Base-by-base conservation (phyloP, 2,888 invertebrate genomes). In the Torymus auratus region DNA sequence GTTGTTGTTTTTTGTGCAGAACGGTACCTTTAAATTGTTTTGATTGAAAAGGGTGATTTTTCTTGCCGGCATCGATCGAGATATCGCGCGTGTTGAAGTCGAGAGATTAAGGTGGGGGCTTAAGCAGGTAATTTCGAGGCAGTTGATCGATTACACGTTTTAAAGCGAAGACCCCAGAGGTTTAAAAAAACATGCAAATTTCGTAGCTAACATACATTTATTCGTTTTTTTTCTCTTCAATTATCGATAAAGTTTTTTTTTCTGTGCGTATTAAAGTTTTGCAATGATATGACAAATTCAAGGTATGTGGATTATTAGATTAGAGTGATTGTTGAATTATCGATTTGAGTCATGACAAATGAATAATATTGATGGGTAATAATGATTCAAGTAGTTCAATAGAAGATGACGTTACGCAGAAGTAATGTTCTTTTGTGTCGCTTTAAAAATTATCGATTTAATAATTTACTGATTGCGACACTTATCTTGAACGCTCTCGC, bases 291-390 rank as follows among this genome's bases (percentile, higher is more conserved):
- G 15, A 14, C 41, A 70, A 14, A 11, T 64, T 55, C n/a, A 56
- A 71, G 23, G 17, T 53, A 53, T 23, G 20, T 17, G 58, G 58
- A 69, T 69, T 69, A 69, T 28, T 61, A 64, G 76, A 76, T 77
- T 69, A 64, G 56, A 78, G 58, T 14, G 50, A 69, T 62, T 76
- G 55, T 28, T 76, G 14, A 71, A 60, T 65, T 60, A 41, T 60
- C 70, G 23, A 53, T 71, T 65, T 71, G 78, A 78, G 52, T 78
- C 78, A 71, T 52, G 52, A 10, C 53, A 20, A 70, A 13, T 41
- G 28, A 65, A 78, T 28, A 78, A 78, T 53, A 78, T 71, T 78
- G 64, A 71, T 78, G 4, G 52, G 41, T 7, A 41, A 76, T 64
- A 55, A 70, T 69, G 77, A 78, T 70, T 77, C 69, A 77, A 70